phyloP scores from a whole-genome alignment of 2,797 vertebrate species.

The Eutrigla gurnardus region DNA sequence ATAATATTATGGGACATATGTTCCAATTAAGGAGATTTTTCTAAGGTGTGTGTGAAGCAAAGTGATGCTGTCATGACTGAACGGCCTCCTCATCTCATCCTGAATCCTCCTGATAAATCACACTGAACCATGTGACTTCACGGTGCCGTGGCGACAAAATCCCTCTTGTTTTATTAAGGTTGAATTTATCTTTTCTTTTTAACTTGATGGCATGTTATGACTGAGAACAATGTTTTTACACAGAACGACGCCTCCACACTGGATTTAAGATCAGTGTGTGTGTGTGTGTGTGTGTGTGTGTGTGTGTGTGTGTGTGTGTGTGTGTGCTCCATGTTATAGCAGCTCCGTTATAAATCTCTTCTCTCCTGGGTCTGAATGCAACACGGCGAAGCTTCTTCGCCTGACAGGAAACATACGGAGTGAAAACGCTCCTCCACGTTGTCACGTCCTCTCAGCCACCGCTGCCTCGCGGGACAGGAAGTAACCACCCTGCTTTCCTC shows the following conservation, averaged over 20 bases:
- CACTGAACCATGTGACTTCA: conserved; percentile 1
- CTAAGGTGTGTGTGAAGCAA: conserved; percentile 36
- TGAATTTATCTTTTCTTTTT: not conserved
- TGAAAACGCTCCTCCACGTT: conserved; percentile 43
- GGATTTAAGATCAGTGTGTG: conserved; percentile 33
- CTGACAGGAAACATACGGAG: conserved; percentile 68
- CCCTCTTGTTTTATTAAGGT: not conserved
- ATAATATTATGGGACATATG: conserved; percentile 29
- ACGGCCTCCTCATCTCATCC: conserved; percentile 26
- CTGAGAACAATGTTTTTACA: conserved; percentile 1
- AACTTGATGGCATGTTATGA: not conserved
- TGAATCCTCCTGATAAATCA: conserved; percentile 44
- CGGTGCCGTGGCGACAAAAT: not conserved
- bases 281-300: conserved; percentile 6
- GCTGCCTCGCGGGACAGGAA: conserved; percentile 42
- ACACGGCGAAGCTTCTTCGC: conserved; percentile 57
- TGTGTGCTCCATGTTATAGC: conserved; percentile 23
- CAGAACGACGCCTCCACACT: not conserved
- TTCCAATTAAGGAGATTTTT: conserved; percentile 48
- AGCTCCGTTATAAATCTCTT: conserved; percentile 47
- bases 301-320: conserved; percentile 6
- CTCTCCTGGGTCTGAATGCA: conserved; percentile 58
- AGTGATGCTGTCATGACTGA: conserved; percentile 40
- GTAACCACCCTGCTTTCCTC: conserved; percentile 6
- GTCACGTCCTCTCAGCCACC: conserved; percentile 51